Percentiles rank a stretch among this genome's conserved stretches.
Evolutionary conservation across 2,888 invertebrate genomes (phyloP).

Genomic region (Malacosoma neustria): DNA sequence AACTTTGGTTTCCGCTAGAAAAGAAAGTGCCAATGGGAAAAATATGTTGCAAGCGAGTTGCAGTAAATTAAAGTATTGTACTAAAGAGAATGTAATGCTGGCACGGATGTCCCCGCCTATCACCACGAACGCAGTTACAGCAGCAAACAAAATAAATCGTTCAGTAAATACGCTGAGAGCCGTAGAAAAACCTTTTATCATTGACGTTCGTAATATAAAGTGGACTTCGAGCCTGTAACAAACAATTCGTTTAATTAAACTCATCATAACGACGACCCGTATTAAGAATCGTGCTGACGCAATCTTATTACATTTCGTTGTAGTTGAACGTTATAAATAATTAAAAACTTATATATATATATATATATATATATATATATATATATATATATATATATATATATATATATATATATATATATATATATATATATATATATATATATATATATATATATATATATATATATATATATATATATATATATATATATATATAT

Average conservation of each 20-base stretch:
- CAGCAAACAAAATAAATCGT: slow-evolving; percentile 86
- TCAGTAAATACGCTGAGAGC: slow-evolving; percentile 87
- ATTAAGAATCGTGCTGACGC: too few relatives aligned
- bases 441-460: too few relatives aligned
- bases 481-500: too few relatives aligned
- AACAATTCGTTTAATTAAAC: slow-evolving; percentile 2
- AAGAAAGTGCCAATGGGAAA: slow-evolving; percentile 76
- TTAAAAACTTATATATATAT: too few relatives aligned
- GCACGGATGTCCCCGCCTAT: slow-evolving; percentile 76
- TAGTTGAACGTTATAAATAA: too few relatives aligned
- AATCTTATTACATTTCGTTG: too few relatives aligned
- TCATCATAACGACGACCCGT: background rate
- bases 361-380: too few relatives aligned
- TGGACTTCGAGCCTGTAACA: slow-evolving; percentile 79
- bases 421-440: too few relatives aligned
- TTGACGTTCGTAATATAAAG: slow-evolving; percentile 77
- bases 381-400: too few relatives aligned
- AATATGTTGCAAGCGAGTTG: slow-evolving; percentile 80
- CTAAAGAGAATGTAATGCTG: slow-evolving; percentile 83
- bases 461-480: too few relatives aligned
- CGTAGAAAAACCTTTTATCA: slow-evolving; percentile 78
- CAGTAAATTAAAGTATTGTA: slow-evolving; percentile 84
- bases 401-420: too few relatives aligned
- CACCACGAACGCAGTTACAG: slow-evolving; percentile 83
- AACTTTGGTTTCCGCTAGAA: slow-evolving; percentile 77